phyloP scores from a whole-genome alignment of 2,888 invertebrate species.

The Pteria penguin region DNA sequence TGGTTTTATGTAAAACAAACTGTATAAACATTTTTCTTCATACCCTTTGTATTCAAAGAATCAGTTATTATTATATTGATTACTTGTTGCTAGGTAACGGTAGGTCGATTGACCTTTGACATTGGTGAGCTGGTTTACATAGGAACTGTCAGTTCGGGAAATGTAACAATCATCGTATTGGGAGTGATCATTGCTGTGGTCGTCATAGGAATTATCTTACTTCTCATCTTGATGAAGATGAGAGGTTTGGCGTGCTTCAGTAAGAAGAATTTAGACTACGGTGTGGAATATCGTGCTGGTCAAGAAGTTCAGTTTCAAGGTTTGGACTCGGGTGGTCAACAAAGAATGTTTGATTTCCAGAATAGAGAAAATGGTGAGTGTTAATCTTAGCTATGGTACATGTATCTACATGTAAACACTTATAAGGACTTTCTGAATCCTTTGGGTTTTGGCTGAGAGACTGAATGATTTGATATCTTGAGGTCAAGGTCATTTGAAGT shows the following conservation, averaged over 20 bases:
- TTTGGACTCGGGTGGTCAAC: constrained; percentile 35
- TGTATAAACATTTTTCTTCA: too few species aligned
- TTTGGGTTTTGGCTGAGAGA: too few species aligned
- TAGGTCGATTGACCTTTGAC: constrained; percentile 62
- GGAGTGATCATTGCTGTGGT: constrained; percentile 58
- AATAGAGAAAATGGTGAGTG: constrained; percentile 48
- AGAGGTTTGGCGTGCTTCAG: constrained; percentile 58
- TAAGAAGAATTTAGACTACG: constrained; percentile 1
- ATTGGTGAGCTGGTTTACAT: constrained; percentile 66
- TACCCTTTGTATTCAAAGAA: too few species aligned
- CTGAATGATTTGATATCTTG: too few species aligned
- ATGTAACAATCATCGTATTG: constrained; percentile 53
- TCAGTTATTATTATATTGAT: constrained; percentile 11
- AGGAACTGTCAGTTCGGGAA: constrained; percentile 23
- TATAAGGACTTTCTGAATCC: background rate
- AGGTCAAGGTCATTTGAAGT: too few species aligned
- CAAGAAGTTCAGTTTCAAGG: constrained; percentile 32
- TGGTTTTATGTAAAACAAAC: too few species aligned
- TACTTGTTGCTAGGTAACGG: constrained; percentile 67
- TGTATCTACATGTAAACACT: background rate
- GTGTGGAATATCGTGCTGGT: constrained; percentile 14
- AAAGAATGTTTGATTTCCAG: constrained; percentile 39
- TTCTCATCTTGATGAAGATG: constrained; percentile 65
- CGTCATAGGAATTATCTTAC: constrained; percentile 52
- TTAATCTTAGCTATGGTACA: background rate